phyloP scores from a whole-genome alignment of 2,888 invertebrate genomes.

The Orchesellides sinensis region DNA sequence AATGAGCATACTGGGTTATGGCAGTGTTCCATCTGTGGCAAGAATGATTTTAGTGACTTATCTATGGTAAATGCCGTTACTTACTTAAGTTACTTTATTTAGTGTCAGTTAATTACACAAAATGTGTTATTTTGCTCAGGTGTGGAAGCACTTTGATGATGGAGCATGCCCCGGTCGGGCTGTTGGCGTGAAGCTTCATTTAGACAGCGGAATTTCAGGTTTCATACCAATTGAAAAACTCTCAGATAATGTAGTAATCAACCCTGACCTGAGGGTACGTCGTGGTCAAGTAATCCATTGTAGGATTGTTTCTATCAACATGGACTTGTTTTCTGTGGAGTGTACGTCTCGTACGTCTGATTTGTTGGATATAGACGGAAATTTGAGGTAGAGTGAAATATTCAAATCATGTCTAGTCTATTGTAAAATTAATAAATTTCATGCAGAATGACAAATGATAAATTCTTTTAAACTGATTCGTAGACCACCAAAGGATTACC shows the following conservation, averaged over 20 bases:
- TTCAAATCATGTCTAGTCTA: too few species aligned
- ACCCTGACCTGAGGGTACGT: constrained; percentile 94
- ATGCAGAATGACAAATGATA: background rate
- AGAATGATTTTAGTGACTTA: constrained; percentile 96
- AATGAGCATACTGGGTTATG: constrained; percentile 96
- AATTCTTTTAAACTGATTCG: background rate
- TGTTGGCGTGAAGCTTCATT: constrained; percentile 90
- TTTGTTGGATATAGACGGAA: constrained; percentile 91
- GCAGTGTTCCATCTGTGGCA: constrained; percentile 98
- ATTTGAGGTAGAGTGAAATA: constrained; percentile 84
- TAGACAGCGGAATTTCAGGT: constrained; percentile 95
- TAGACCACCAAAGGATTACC: constrained; percentile 91
- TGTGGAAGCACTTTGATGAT: constrained; percentile 99
- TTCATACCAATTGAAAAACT: constrained; percentile 96
- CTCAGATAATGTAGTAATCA: constrained; percentile 92
- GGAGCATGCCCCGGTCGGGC: constrained; percentile 97
- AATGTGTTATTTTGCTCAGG: too few species aligned
- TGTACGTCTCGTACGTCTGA: constrained; percentile 96
- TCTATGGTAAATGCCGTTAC: constrained; percentile 79
- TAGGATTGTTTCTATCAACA: constrained; percentile 96
- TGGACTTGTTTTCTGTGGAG: constrained; percentile 94
- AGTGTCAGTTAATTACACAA: too few species aligned
- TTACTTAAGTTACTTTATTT: too few species aligned
- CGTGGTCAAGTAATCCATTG: constrained; percentile 90
- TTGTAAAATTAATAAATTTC: background rate